Evolutionary conservation across 2,888 invertebrate genomes (phyloP).

Genomic region (Panzeria rudis): DNA sequence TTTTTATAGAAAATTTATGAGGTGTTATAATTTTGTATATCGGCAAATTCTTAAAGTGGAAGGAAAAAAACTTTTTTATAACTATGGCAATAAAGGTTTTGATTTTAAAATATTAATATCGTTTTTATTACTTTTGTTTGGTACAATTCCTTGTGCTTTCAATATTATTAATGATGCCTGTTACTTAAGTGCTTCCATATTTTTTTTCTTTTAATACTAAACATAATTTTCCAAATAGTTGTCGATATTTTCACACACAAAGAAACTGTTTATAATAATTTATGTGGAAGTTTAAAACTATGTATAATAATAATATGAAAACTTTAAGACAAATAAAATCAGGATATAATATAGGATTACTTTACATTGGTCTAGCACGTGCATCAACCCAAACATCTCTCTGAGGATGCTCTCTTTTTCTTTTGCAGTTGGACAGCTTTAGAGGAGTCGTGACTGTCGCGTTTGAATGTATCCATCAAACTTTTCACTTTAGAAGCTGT

Average conservation of each 20-base stretch:
- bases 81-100: constrained; percentile 52
- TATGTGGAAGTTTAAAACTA: background rate
- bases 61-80: constrained; percentile 48
- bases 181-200: constrained; percentile 21
- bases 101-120: constrained; percentile 23
- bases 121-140: constrained; percentile 22
- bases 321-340: background rate
- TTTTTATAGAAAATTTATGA: constrained; percentile 62
- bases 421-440: too few species aligned
- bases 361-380: background rate
- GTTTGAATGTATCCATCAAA: too few species aligned
- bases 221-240: constrained; percentile 29
- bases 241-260: constrained; percentile 29
- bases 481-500: too few species aligned
- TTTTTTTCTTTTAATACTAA: background rate
- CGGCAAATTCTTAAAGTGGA: constrained; percentile 52
- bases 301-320: background rate
- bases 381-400: background rate
- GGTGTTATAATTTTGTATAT: constrained; percentile 68
- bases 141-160: constrained; percentile 1
- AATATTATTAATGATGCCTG: constrained; percentile 24
- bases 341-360: background rate
- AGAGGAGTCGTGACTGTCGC: too few species aligned
- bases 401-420: background rate
- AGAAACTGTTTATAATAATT: background rate